Conservation (phyloP, 2,797 vertebrate genomes). For the Siniperca obscura region DNA sequence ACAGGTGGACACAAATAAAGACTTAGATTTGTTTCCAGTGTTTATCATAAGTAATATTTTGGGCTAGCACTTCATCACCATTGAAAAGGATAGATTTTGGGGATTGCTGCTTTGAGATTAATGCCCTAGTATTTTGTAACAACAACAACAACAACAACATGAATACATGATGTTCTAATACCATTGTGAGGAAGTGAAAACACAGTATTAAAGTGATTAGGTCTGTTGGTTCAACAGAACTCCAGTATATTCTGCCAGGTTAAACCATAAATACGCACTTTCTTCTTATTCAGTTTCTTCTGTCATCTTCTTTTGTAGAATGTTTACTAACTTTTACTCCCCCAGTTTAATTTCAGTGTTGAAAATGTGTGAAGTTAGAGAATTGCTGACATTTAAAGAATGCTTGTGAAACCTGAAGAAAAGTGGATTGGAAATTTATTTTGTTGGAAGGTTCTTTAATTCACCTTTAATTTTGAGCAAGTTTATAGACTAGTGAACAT, state of each 20-base stretch:
- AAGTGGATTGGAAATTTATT: conserved; percentile 29
- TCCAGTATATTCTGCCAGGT: conserved; percentile 32
- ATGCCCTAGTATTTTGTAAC: conserved; percentile 39
- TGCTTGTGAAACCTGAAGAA: conserved; percentile 47
- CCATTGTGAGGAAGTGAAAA: conserved; percentile 42
- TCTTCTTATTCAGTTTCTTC: conserved; percentile 42
- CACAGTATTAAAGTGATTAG: conserved; percentile 57
- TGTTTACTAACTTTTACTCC: conserved; percentile 47
- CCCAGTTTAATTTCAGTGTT: conserved; percentile 66
- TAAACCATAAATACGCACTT: conserved; percentile 53
- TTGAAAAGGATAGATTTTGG: conserved; percentile 17
- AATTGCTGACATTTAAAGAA: conserved; percentile 49
- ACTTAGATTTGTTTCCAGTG: background rate
- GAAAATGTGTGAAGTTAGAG: conserved; percentile 58
- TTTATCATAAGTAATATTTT: conserved; percentile 36
- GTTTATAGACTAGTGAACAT: conserved; percentile 61
- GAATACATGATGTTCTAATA: conserved; percentile 22
- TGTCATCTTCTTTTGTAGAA: conserved; percentile 37
- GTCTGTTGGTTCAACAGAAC: conserved; percentile 36
- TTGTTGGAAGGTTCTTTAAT: conserved; percentile 63
- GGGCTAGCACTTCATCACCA: background rate
- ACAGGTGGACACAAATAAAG: background rate
- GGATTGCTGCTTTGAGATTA: conserved; percentile 23
- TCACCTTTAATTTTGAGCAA: conserved; percentile 71
- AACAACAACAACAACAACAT: background rate